These are phyloP conservation scores for Eulemur albifrons DNA, from an alignment of 2,797 vertebrate species.

Conservation along the genomic window DNA sequence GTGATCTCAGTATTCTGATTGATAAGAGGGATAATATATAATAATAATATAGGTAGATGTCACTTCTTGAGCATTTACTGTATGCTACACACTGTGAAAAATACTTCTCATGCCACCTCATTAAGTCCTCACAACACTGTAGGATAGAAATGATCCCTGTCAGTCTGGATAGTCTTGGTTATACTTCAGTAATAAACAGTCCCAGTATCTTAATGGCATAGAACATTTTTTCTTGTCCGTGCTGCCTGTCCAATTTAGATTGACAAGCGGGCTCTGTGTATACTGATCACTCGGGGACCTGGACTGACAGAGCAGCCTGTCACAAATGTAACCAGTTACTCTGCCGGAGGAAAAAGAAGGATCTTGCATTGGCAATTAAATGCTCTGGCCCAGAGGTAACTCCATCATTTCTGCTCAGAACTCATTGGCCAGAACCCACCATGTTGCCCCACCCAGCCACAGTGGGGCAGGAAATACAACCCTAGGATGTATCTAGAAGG, in stretches of 20 bases:
- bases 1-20: not conserved
- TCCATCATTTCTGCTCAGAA: not conserved
- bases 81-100: not conserved
- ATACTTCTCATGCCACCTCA: not conserved
- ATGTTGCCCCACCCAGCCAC: not conserved
- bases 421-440: not conserved
- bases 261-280: not conserved
- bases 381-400: not conserved
- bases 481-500: not conserved
- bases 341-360: not conserved
- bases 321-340: not conserved
- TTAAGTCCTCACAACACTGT: not conserved
- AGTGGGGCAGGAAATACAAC: not conserved
- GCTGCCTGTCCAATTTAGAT: not conserved
- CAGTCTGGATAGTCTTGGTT: not conserved
- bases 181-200: not conserved
- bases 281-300: not conserved
- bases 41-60: not conserved
- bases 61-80: not conserved
- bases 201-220: not conserved
- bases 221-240: not conserved
- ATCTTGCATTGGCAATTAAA: not conserved
- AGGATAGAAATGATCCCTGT: not conserved
- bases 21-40: not conserved
- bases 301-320: not conserved